Evolutionary conservation across 1,140 invertebrate species (phyloP), one percentile per base, ranked within the genome.

Genomic region (Sarcophaga peregrina): DNA sequence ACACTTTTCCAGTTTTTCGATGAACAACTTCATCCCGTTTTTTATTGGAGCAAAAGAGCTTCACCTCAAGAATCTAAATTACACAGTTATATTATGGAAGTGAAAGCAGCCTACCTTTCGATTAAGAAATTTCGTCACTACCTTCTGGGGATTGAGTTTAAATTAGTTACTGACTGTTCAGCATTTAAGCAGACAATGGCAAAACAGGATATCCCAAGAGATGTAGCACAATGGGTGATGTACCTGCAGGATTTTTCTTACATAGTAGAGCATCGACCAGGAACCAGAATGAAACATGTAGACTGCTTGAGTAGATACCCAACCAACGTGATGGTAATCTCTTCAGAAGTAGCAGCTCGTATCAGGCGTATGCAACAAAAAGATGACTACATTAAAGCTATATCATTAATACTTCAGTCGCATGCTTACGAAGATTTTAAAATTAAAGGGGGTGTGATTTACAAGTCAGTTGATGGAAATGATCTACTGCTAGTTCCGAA

Each of bases 231-330:
- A 37, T 37, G n/a, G n/a, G 4, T 58, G 3, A 11, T 58, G 0
- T 58, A 15, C n/a, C 84, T 91, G 73, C 90, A 91, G 83, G 87
- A 91, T 68, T 47, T 47, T 74, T n/a, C 87, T 20, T 91, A 90
- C 82, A 85, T 90, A 17, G 87, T 92, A 52, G 76, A 85, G 50
- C 90, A 92, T 85, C 86, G 90, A 83, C 82, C 85, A 25, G 87
- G 86, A 5, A 85, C 82, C 68, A 85, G 83, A 47, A 83, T 90
- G 73, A 25, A 83, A n/a, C n/a, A n/a, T n/a, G n/a, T n/a, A n/a
- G 25, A 37, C 4, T 37, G 25, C 4, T 8, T 87, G 90, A 82
- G 88, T 90, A 91, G 90, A 81, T 83, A 90, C 54, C 85, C 87
- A 85, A 86, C 85, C n/a, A 82, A 83, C n/a, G 62, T 80, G 11